phyloP scores from a whole-genome alignment of 2,797 vertebrate genomes.

The Balearica regulorum region DNA sequence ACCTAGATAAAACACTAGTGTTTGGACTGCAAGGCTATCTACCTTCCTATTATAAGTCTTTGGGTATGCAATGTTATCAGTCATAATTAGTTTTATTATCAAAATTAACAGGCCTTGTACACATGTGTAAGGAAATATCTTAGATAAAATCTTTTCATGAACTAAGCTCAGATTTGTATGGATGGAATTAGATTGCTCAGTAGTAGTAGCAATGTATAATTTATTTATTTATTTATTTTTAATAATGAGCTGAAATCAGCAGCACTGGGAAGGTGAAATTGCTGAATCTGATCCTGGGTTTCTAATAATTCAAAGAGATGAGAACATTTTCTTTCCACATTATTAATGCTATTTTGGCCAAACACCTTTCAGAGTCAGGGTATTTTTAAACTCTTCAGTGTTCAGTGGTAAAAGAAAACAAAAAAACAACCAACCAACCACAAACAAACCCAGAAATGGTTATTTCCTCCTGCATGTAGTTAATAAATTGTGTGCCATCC shows the following conservation, averaged over 20 bases:
- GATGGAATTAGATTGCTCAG: not conserved
- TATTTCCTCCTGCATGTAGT: not conserved
- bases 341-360: not conserved
- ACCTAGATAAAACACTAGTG: not conserved
- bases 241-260: not conserved
- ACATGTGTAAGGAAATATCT: not conserved
- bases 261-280: not conserved
- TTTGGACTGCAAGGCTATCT: not conserved
- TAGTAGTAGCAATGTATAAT: not conserved
- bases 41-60: not conserved
- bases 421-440: not conserved
- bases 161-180: not conserved
- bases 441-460: not conserved
- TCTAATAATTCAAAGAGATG: not conserved
- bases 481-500: not conserved
- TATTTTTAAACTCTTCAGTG: not conserved
- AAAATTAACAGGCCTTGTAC: not conserved
- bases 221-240: not conserved
- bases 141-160: conserved; percentile 1
- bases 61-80: not conserved
- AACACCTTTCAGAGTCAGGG: not conserved
- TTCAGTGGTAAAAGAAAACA: not conserved
- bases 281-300: not conserved
- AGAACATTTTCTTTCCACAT: not conserved
- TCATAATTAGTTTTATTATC: conserved; percentile 9